Conservation (phyloP, 1,140 invertebrate species). For the Drosophila elegans region DNA sequence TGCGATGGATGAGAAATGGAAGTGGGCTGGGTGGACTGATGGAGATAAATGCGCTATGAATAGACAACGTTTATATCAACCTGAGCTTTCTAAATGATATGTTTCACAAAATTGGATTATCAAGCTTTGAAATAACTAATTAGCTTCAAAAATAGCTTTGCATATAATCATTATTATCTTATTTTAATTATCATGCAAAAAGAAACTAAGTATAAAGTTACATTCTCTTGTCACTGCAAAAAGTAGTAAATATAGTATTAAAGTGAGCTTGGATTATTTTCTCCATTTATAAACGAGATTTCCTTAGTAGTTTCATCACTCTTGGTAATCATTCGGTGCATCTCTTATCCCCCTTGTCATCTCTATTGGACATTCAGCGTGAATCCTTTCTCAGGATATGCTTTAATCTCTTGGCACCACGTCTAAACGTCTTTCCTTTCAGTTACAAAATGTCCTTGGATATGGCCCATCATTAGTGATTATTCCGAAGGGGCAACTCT, state of each 20-base stretch:
- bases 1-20: conserved; percentile 23
- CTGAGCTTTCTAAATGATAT: not conserved
- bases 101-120: not conserved
- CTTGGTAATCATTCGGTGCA: not conserved
- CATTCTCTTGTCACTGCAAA: no score
- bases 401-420: conserved; percentile 57
- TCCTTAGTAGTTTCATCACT: not conserved
- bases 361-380: not conserved
- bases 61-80: not conserved
- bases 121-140: no score
- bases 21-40: not conserved
- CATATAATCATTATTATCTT: no score
- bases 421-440: conserved; percentile 45
- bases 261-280: no score
- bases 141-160: no score
- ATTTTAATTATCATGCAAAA: no score
- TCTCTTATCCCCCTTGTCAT: conserved; percentile 33
- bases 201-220: no score
- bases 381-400: conserved; percentile 27
- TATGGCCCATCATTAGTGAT: conserved; percentile 54
- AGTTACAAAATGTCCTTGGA: conserved; percentile 22
- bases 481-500: conserved; percentile 60
- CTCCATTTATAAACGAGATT: not conserved
- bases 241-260: no score
- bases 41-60: conserved; percentile 1